Base-by-base conservation (phyloP, 2,888 invertebrate genomes). In the Linnaemya tessellans region DNA sequence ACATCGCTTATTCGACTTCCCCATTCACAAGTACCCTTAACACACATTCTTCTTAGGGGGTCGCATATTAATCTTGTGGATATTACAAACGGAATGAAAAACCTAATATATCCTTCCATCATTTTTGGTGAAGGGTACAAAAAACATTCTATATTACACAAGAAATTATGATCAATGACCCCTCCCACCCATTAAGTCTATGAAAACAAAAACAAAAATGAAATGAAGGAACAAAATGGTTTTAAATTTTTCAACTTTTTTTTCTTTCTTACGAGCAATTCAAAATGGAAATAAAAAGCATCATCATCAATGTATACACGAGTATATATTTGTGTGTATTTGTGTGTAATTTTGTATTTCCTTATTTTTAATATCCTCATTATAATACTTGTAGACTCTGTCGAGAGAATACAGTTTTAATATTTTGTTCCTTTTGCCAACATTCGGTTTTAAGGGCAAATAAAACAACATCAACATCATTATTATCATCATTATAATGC, bases 311-410 rank as follows among this genome's bases (percentile, higher is more conserved):
- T 70, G 56, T 49, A 18, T 80, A 25, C 49, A 54, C 62, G 18
- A 43, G 43, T 68, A 58, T 41, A 13, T 62, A n/a, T n/a, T n/a
- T n/a, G n/a, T n/a, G n/a, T 60, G 22, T 84, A 30, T 80, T 25
- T 78, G 38, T 73, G 51, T 71, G 43, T 58, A 60, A 10, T 62
- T 58, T 9, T 60, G 2, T 82, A 84, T 80, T 64, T 71, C 74
- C 87, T 89, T 88, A 87, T 89, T 90, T 88, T 89, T 88, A 89
- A 90, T 90, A 91, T 89, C 87, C 86, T 67, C 77, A 64, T 79
- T 79, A 75, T 71, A 81, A 73, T 58, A 68, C 80, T 60, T 75
- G 60, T 30, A 71, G 73, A 74, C 67, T 25, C 58, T 82, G 68
- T 60, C 41, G 73, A 67, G 54, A 64, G 67, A 77, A 51, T 30